Base-by-base conservation (phyloP, 2,888 invertebrate species). In the Diarsia dahlii region DNA sequence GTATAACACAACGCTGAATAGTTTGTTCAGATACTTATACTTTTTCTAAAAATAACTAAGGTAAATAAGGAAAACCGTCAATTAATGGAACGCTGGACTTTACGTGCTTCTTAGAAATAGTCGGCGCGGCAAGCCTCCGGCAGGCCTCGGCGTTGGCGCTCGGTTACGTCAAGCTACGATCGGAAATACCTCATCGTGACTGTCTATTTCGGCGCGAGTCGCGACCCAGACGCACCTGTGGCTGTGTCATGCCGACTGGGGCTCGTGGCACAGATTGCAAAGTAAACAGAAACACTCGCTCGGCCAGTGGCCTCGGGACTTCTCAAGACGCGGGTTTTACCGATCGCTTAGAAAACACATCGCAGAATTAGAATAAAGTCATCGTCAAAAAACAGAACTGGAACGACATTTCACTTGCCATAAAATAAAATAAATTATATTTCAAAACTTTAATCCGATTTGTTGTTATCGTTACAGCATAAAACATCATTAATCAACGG, bases 401-500 rank as follows among this genome's bases (percentile, higher is more conserved):
- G 60, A 79, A 65, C 52, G 8, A 68, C 71, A 82, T 81, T 84
- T 76, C 78, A 78, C 28, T 84, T 66, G 75, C 39, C 68, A 78
- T 86, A 79, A 85, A 82, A 79, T 67, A 76, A 68, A 82, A 70
- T 80, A 65, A 81, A 69, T 52, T 5, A 15, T 71, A 82, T 79
- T 74, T 78, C 64, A 76, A 64, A 77, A 82, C 76, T 62, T 62
- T 91, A 92, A 93, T 88, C 92, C 89, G 92, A 91, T 93, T 93
- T 91, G 88, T 88, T 91, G 85, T 87, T 90, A 90, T 90, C 87
- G 85, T 87, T 80, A 81, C 74, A 85, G 84, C 75, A 78, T 70
- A 75, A 80, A 84, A 84, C 50, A 87, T 92, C 93, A 95, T 96
- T 95, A 95, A 95, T 96, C 95, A 96, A 89, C 78, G 78, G 84